Conservation (phyloP, 2,113 vertebrate genomes). For the Xenotilapia caudafasciata region DNA sequence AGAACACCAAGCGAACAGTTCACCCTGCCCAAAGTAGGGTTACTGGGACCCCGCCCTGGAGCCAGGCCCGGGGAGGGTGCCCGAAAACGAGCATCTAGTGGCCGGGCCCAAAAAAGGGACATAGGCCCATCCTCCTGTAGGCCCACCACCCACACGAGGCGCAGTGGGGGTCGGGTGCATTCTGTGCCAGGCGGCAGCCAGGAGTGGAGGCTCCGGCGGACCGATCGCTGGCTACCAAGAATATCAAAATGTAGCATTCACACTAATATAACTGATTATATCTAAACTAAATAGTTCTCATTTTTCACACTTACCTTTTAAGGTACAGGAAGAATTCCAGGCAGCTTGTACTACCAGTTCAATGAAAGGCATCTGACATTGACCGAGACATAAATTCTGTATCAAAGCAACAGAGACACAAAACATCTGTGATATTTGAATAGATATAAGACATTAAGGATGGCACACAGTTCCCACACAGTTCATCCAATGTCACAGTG, state of each 20-base stretch:
- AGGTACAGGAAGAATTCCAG: background rate
- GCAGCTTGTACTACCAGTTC: background rate
- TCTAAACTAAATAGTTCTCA: background rate
- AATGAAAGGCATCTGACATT: background rate
- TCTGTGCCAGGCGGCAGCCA: background rate
- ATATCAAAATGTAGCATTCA: background rate
- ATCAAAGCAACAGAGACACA: background rate
- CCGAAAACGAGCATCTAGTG: accelerated
- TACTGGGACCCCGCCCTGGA: background rate
- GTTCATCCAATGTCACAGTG: background rate
- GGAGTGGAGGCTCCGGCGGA: background rate
- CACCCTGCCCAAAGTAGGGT: background rate
- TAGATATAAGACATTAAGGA: background rate
- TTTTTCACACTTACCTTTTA: background rate
- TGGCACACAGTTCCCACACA: background rate
- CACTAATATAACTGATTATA: background rate
- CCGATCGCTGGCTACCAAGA: background rate
- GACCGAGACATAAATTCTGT: background rate
- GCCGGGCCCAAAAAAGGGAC: background rate
- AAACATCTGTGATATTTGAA: background rate
- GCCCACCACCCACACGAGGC: background rate
- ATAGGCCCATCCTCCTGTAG: background rate
- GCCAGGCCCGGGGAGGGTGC: background rate
- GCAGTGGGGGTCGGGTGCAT: accelerated
- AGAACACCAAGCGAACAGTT: background rate